Percentiles rank a stretch among this genome's conserved stretches.
These are phyloP conservation scores for Drosophila prolongata DNA, from an alignment of 2,888 invertebrate genomes.

Conservation along the genomic window DNA sequence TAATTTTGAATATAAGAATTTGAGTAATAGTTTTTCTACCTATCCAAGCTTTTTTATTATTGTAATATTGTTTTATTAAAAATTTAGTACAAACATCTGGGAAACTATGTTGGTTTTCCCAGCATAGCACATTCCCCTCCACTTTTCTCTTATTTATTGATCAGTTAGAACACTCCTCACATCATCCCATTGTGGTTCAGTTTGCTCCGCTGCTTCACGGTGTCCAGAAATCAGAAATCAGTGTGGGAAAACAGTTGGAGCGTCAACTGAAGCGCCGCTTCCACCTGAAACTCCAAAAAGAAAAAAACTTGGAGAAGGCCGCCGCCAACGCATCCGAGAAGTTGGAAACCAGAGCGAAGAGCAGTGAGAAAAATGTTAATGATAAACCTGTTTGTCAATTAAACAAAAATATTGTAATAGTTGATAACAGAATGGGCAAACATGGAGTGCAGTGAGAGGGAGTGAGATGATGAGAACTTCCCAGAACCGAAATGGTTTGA, in stretches of 20 bases:
- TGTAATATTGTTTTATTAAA: neutral
- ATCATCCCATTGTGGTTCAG: conserved; percentile 25
- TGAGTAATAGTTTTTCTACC: too few species aligned
- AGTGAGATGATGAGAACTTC: conserved; percentile 70
- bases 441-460: conserved; percentile 43
- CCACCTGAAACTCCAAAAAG: conserved; percentile 3
- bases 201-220: conserved; percentile 38
- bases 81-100: neutral
- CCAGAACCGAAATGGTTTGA: conserved; percentile 48
- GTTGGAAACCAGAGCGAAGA: conserved; percentile 7
- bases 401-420: conserved; percentile 77
- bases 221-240: conserved; percentile 59
- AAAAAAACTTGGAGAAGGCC: conserved; percentile 11
- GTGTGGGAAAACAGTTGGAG: conserved; percentile 77
- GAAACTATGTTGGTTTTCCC: neutral
- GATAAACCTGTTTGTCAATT: conserved; percentile 80
- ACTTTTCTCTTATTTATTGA: conserved; percentile 20
- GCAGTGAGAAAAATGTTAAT: conserved; percentile 57
- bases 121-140: neutral
- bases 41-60: too few species aligned
- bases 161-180: conserved; percentile 31
- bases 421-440: conserved; percentile 75
- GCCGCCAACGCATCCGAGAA: conserved; percentile 50
- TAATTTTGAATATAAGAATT: too few species aligned
- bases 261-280: conserved; percentile 65